A percentile compares a stretch with the other conserved stretches of the same genome.
Evolutionary conservation across 2,113 vertebrate species (phyloP).

Genomic region (Corapipo altera): DNA sequence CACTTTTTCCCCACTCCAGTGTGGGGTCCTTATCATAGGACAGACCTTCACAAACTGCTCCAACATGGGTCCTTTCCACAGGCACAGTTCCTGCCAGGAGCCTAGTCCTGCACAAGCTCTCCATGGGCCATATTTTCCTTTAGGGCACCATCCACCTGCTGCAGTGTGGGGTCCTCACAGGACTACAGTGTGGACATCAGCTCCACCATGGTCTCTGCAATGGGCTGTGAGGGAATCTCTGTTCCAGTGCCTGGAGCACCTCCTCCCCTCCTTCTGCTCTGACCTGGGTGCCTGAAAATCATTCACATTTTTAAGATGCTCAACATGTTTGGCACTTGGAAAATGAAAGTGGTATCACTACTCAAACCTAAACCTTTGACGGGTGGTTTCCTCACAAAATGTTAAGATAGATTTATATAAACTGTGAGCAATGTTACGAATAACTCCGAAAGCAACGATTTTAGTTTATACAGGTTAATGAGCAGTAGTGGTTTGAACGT

Average conservation of each 20-base stretch:
- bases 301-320: background rate
- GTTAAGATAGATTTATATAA: background rate
- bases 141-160: background rate
- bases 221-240: background rate
- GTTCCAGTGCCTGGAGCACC: background rate
- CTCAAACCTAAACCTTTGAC: background rate
- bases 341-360: background rate
- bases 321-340: background rate
- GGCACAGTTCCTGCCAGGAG: background rate
- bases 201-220: background rate
- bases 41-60: background rate
- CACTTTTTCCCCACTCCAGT: fast-evolving
- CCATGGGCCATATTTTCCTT: background rate
- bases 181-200: background rate
- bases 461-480: background rate
- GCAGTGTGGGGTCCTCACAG: background rate
- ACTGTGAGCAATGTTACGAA: background rate
- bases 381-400: background rate
- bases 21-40: background rate
- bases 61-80: background rate
- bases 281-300: background rate
- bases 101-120: background rate
- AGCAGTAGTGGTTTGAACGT: too few species aligned
- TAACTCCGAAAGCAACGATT: background rate
- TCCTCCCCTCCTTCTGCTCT: background rate